A percentile compares a stretch with the other conserved stretches of the same genome.
phyloP scores from a whole-genome alignment of 2,797 vertebrate species.

The Rhincodon typus region DNA sequence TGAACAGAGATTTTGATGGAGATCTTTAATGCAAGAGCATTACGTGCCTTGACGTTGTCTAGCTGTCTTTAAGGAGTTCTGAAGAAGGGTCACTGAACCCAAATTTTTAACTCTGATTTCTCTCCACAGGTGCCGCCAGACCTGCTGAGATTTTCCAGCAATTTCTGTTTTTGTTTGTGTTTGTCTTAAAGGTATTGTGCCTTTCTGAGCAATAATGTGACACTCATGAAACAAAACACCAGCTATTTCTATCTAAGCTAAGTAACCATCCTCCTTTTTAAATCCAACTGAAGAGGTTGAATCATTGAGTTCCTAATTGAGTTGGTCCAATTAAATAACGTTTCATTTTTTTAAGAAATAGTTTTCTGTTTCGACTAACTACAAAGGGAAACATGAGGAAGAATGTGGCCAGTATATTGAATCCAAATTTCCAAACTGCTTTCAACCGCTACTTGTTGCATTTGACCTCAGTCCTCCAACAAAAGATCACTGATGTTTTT shows the following conservation, averaged over 20 bases:
- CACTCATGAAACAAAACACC: constrained; percentile 89
- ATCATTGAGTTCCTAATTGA: not conserved
- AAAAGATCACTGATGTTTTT: not conserved
- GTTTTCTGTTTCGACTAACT: not conserved
- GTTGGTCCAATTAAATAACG: not conserved
- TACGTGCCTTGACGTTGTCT: too few relatives aligned
- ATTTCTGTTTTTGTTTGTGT: too few relatives aligned
- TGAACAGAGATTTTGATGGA: too few relatives aligned
- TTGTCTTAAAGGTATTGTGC: constrained; percentile 43
- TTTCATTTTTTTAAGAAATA: not conserved
- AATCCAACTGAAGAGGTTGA: constrained; percentile 71
- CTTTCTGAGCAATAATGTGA: constrained; percentile 85
- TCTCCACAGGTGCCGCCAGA: too few relatives aligned
- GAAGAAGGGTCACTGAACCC: too few relatives aligned
- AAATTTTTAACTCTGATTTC: too few relatives aligned
- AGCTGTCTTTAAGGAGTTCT: too few relatives aligned
- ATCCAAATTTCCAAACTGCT: constrained; percentile 11
- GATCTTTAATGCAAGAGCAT: too few relatives aligned
- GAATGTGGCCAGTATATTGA: constrained; percentile 3
- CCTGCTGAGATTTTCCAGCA: too few relatives aligned
- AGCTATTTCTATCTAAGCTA: constrained; percentile 98
- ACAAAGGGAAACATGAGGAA: constrained; percentile 21
- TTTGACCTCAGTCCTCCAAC: constrained; percentile 39
- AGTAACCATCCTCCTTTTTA: constrained; percentile 92
- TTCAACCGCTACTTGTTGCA: constrained; percentile 41